phyloP scores from a whole-genome alignment of 2,888 invertebrate genomes.

The Calliopum simillimum region DNA sequence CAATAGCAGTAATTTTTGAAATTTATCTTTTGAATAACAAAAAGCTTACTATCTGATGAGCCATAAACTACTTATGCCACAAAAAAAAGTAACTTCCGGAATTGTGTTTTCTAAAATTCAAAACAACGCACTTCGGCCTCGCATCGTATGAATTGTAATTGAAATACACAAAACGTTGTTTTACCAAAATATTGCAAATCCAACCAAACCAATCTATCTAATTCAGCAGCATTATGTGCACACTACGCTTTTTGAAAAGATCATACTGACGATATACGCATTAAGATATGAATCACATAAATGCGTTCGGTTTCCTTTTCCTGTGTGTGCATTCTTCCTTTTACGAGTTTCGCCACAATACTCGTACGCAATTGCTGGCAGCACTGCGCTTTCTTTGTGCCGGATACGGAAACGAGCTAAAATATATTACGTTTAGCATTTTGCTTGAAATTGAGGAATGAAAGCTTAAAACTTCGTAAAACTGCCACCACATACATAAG shows the following conservation, averaged over 20 bases:
- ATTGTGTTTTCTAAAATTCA: not conserved
- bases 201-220: slow-evolving; percentile 32
- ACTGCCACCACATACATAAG: too few relatives aligned
- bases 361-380: not conserved
- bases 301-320: slow-evolving; percentile 39
- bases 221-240: not conserved
- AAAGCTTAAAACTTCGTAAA: too few relatives aligned
- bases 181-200: slow-evolving; percentile 42
- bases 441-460: slow-evolving; percentile 10
- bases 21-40: not conserved
- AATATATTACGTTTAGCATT: slow-evolving; percentile 22
- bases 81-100: slow-evolving; percentile 3
- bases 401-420: slow-evolving; percentile 39
- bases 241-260: not conserved
- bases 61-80: slow-evolving; percentile 16
- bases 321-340: slow-evolving; percentile 15
- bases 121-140: too few relatives aligned
- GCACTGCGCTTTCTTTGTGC: not conserved
- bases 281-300: slow-evolving; percentile 35
- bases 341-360: not conserved
- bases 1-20: not conserved
- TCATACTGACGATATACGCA: slow-evolving; percentile 2
- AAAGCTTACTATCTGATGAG: not conserved
- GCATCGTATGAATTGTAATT: slow-evolving; percentile 44
- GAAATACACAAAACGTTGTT: slow-evolving; percentile 45